Conservation (phyloP, 37 sponge, comb jelly and placozoan genomes). For the Axinella damicornis region DNA sequence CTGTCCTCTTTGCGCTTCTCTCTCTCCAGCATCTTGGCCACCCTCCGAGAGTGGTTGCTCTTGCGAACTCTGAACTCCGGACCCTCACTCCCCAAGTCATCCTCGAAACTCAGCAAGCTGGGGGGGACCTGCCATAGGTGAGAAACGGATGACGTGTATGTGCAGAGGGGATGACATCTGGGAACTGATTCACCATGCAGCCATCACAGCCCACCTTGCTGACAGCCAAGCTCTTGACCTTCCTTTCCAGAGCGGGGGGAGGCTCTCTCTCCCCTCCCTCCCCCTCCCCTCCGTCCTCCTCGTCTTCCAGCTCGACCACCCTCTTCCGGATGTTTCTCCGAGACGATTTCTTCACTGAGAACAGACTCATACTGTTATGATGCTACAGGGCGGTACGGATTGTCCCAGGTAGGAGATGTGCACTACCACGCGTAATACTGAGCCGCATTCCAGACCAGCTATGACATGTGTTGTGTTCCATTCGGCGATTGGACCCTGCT, state of each 20-base stretch:
- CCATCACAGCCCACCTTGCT: no score
- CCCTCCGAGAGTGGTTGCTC: slow-evolving; percentile 12
- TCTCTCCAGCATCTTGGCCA: slow-evolving; percentile 48
- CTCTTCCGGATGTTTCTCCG: slow-evolving; percentile 43
- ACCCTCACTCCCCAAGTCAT: slow-evolving; percentile 58
- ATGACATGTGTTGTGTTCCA: background rate
- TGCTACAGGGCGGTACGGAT: background rate
- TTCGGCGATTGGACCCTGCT: background rate
- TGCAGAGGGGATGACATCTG: no score
- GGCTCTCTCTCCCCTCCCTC: background rate
- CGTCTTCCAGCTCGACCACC: slow-evolving; percentile 17
- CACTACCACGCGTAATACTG: no score
- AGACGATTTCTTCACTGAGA: slow-evolving; percentile 20
- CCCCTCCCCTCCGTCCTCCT: slow-evolving; percentile 13
- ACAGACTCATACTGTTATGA: slow-evolving; percentile 54
- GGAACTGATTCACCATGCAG: no score
- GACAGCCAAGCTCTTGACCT: no score
- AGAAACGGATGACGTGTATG: no score
- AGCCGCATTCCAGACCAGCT: background rate
- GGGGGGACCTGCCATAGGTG: background rate
- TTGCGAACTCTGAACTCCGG: slow-evolving; percentile 68
- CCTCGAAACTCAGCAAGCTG: slow-evolving; percentile 65
- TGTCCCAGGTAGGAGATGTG: no score
- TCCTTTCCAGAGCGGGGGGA: no score
- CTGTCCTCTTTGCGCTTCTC: slow-evolving; percentile 34